Base-by-base conservation (phyloP, 2,888 invertebrate genomes). In the Amiota communis region DNA sequence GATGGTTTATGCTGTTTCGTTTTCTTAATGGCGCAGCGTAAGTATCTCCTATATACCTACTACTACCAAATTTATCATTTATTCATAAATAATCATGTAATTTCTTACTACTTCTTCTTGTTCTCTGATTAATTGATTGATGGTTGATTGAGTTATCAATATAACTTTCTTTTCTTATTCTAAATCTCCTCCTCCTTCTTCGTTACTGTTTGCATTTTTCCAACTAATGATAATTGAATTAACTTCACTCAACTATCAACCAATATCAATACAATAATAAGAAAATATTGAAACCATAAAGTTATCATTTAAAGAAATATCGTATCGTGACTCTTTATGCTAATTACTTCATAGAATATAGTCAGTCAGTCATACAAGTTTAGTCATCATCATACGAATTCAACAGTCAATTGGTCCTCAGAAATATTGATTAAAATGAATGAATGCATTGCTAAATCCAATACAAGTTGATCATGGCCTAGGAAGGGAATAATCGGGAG, bases 1-100 rank as follows among this genome's bases (percentile, higher is more conserved):
- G 94, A 91, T 92, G 95, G 81, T 97, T 97, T 91, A 95, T 97
- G 94, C 89, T 97, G 82, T 95, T 96, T 91, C 93, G 97, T 86
- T 96, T 97, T 89, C 92, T 97, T 86, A 97, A 97, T 89, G 97
- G 97, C 81, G 95, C 97, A 87, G 97, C 97, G 97, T 97, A 92
- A 95, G 96, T 94, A 85, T 67, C 23, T 23, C 3, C 23, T 23
- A 23, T 23, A 2, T 36, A 36, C 6, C 2, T 36, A 36, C 36
- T 61, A 6, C 2, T 8, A 59, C n/a, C n/a, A n/a, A n/a, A n/a
- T n/a, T n/a, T n/a, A n/a, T n/a, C n/a, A n/a, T n/a, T n/a, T n/a
- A n/a, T n/a, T n/a, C n/a, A n/a, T n/a, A n/a, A n/a, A 59, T 17
- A 17, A 11, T 15, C 13, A 53, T 53, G n/a, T 4, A 11, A 13